These are phyloP conservation scores for Lepus townsendii DNA, from an alignment of 2,797 vertebrate genomes.

Conservation along the genomic window DNA sequence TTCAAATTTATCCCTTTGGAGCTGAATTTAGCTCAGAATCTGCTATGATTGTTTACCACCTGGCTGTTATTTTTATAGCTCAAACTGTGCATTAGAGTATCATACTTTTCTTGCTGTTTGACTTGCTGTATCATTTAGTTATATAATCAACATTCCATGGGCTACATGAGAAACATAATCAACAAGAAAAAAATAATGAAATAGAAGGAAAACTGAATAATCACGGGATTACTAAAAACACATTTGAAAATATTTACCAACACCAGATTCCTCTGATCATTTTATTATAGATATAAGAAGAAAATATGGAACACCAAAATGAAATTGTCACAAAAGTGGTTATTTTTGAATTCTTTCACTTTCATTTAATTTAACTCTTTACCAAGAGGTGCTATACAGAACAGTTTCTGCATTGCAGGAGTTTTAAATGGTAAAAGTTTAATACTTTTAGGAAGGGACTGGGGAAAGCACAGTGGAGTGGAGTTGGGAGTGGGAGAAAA, in stretches of 20 bases:
- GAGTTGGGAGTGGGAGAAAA: neutral
- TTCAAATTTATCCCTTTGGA: neutral
- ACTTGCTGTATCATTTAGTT: neutral
- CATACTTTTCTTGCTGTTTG: neutral
- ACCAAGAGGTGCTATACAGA: neutral
- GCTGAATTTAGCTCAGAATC: neutral
- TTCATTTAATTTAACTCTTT: slow-evolving; percentile 32
- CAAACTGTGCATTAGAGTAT: neutral
- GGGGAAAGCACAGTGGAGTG: neutral
- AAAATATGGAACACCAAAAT: neutral
- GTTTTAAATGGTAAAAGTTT: neutral
- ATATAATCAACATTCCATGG: neutral
- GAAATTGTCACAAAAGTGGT: neutral
- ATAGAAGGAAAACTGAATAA: neutral
- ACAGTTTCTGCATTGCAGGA: neutral
- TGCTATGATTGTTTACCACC: neutral
- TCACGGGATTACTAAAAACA: neutral
- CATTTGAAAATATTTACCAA: neutral
- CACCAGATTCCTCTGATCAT: neutral
- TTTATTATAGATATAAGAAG: slow-evolving; percentile 4
- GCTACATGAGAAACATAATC: neutral
- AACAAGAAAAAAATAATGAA: neutral
- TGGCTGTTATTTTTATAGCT: neutral
- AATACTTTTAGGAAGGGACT: neutral
- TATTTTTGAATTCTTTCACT: slow-evolving; percentile 7